Percentiles rank a stretch among this genome's conserved stretches.
Conservation (phyloP, 2,113 vertebrate genomes). For the Calcarius ornatus region DNA sequence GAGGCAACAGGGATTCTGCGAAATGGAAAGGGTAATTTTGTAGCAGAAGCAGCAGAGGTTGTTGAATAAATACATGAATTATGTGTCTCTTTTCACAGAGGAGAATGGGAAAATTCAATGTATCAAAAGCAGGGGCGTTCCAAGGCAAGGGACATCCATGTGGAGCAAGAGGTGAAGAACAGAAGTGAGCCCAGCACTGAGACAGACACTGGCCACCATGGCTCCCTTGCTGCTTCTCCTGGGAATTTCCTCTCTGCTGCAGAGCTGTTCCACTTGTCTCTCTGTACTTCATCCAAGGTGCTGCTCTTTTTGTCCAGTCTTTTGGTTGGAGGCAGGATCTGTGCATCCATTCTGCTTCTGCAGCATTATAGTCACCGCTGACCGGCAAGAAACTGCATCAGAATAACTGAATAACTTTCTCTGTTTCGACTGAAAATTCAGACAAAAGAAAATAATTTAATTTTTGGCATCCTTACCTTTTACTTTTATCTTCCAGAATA, state of each 20-base stretch:
- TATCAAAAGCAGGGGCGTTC: neutral
- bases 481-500: neutral
- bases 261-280: neutral
- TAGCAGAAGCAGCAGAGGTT: neutral
- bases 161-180: neutral
- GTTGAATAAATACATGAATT: constrained; percentile 47
- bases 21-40: constrained; percentile 38
- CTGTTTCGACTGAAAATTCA: neutral
- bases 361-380: neutral
- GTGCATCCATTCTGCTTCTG: neutral
- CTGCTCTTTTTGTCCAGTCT: neutral
- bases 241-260: neutral
- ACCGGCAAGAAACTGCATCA: neutral
- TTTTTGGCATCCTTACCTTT: neutral
- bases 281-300: neutral
- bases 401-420: neutral
- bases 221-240: neutral
- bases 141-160: neutral
- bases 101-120: neutral
- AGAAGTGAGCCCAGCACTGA: neutral
- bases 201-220: rapidly evolving
- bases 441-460: neutral
- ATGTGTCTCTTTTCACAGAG: neutral
- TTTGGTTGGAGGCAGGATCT: neutral
- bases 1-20: constrained; percentile 1